Conservation (phyloP, 2,888 invertebrate genomes). For the Ophion slaviceki region DNA sequence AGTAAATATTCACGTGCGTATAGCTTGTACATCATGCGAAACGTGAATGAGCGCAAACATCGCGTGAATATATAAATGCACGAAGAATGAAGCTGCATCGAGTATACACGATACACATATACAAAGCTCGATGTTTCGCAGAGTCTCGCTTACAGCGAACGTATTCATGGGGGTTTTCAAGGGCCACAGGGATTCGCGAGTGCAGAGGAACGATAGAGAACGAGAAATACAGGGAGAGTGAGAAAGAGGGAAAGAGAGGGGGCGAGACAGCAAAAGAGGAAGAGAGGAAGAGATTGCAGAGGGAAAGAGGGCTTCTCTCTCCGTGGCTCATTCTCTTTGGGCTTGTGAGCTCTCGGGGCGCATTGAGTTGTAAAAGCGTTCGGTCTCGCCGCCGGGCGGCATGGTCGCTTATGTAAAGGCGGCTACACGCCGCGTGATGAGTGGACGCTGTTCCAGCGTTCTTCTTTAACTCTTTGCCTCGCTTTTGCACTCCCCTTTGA, state of each 20-base stretch:
- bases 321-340: constrained; percentile 49
- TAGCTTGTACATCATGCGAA: constrained; percentile 68
- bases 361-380: constrained; percentile 84
- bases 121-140: constrained; percentile 50
- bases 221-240: constrained; percentile 48
- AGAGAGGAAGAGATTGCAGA: constrained; percentile 35
- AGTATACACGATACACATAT: constrained; percentile 56
- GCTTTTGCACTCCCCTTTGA: constrained; percentile 76
- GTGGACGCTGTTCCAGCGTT: constrained; percentile 82
- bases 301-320: constrained; percentile 45
- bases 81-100: constrained; percentile 73
- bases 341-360: constrained; percentile 73
- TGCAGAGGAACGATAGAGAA: constrained; percentile 57
- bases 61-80: constrained; percentile 77
- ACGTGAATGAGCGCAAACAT: constrained; percentile 75
- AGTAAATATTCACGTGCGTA: constrained; percentile 57
- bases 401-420: constrained; percentile 83
- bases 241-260: constrained; percentile 63
- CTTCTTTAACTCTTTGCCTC: constrained; percentile 81
- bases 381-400: constrained; percentile 82
- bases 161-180: constrained; percentile 64
- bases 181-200: constrained; percentile 61
- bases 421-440: constrained; percentile 83
- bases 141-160: constrained; percentile 28
- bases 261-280: constrained; percentile 13